phyloP scores from a whole-genome alignment of 2,888 invertebrate genomes.

The Antheraea assamensis region DNA sequence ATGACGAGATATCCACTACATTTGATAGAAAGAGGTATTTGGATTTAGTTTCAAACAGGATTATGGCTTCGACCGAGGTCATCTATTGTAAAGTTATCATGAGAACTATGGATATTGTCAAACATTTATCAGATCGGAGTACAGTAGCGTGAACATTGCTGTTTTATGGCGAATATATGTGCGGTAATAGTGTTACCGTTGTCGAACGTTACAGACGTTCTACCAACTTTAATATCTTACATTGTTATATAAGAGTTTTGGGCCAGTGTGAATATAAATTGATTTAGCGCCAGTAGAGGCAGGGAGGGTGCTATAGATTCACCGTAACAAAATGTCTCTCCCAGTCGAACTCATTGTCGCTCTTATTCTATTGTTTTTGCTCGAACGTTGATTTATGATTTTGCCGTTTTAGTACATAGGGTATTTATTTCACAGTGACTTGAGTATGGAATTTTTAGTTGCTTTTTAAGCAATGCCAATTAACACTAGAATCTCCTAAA shows the following conservation, averaged over 20 bases:
- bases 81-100: no score
- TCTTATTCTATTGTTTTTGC: constrained; percentile 16
- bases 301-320: constrained; percentile 12
- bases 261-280: not conserved
- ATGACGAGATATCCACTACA: no score
- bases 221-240: not conserved
- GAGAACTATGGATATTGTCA: no score
- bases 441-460: not conserved
- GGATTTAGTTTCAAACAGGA: no score
- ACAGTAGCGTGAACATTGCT: no score
- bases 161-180: no score
- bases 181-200: not conserved
- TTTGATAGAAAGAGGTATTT: no score
- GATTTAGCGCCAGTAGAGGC: not conserved
- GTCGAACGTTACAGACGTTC: not conserved
- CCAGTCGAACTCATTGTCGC: constrained; percentile 8
- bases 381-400: constrained; percentile 18
- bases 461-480: not conserved
- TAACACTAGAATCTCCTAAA: not conserved
- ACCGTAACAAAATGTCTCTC: constrained; percentile 10
- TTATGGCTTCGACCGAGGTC: no score
- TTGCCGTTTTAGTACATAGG: not conserved
- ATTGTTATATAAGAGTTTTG: not conserved
- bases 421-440: not conserved
- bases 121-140: no score